Evolutionary conservation across 2,797 vertebrate species (phyloP).

Genomic region (Lateolabrax maculatus): DNA sequence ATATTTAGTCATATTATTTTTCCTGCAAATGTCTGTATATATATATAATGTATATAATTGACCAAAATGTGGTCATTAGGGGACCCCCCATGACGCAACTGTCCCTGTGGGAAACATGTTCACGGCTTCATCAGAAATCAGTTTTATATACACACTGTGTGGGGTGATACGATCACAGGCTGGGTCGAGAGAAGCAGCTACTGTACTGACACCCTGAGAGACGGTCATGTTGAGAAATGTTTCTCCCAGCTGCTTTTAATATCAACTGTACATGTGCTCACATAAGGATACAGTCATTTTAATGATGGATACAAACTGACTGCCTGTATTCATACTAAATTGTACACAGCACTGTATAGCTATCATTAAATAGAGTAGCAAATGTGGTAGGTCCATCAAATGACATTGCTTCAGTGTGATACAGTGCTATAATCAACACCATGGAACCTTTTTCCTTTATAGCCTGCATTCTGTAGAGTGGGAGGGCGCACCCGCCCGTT

Average conservation of each 20-base stretch:
- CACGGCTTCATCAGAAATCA: background rate
- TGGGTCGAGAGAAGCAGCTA: background rate
- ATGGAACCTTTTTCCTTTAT: conserved; percentile 36
- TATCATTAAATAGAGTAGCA: conserved; percentile 52
- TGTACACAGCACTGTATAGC: background rate
- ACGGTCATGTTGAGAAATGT: conserved; percentile 7
- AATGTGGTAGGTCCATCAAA: conserved; percentile 56
- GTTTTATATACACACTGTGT: conserved; percentile 10
- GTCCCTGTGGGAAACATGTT: conserved; percentile 2
- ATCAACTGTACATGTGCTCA: conserved; percentile 8
- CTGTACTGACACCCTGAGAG: background rate
- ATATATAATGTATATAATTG: background rate
- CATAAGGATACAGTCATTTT: conserved; percentile 9
- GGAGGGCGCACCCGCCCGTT: no score
- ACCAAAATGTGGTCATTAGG: background rate
- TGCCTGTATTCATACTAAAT: conserved; percentile 20
- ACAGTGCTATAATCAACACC: conserved; percentile 55
- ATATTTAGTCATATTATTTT: no score
- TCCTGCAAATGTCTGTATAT: no score
- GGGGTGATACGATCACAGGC: conserved; percentile 9
- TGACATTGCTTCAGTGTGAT: conserved; percentile 59
- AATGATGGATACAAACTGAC: conserved; percentile 35
- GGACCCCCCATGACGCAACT: background rate
- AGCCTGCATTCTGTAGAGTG: conserved; percentile 20
- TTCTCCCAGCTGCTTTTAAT: no score